Evolutionary conservation across 2,797 vertebrate genomes (phyloP).

Genomic region (Myotis vivesi): DNA sequence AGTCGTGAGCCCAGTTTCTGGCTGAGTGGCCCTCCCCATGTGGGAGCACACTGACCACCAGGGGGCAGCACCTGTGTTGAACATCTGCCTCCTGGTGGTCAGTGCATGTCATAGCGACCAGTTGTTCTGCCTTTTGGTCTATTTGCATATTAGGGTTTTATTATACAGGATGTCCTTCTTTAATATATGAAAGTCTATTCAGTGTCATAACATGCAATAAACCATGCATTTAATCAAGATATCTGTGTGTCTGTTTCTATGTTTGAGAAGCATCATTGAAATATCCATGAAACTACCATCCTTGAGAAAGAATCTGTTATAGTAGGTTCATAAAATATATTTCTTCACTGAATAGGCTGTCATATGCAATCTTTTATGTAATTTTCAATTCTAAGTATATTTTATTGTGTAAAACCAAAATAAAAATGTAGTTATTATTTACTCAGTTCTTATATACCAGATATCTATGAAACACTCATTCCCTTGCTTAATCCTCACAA

Average conservation of each 20-base stretch:
- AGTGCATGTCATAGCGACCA: too few relatives aligned
- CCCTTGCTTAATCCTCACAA: neutral
- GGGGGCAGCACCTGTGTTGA: too few relatives aligned
- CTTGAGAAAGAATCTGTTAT: neutral
- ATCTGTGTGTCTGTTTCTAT: neutral
- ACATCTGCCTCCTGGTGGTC: too few relatives aligned
- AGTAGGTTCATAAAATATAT: neutral
- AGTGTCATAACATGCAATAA: neutral
- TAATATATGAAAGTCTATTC: neutral
- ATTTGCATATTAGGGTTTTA: too few relatives aligned
- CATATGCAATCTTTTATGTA: neutral
- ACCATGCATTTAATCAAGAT: neutral
- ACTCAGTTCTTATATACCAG: neutral
- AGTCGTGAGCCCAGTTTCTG: too few relatives aligned
- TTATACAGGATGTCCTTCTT: neutral
- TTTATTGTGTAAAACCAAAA: neutral
- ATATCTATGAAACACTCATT: neutral
- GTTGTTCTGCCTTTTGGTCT: too few relatives aligned
- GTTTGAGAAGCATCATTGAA: neutral
- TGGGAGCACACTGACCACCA: too few relatives aligned
- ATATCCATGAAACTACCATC: neutral
- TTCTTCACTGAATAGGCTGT: neutral
- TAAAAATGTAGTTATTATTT: neutral
- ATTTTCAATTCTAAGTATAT: slow-evolving; percentile 8
- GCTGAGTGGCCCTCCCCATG: too few relatives aligned